Percentiles rank a stretch among this genome's conserved stretches.
phyloP scores from a whole-genome alignment of 1,140 invertebrate genomes.

The Drosophila bipectinata region DNA sequence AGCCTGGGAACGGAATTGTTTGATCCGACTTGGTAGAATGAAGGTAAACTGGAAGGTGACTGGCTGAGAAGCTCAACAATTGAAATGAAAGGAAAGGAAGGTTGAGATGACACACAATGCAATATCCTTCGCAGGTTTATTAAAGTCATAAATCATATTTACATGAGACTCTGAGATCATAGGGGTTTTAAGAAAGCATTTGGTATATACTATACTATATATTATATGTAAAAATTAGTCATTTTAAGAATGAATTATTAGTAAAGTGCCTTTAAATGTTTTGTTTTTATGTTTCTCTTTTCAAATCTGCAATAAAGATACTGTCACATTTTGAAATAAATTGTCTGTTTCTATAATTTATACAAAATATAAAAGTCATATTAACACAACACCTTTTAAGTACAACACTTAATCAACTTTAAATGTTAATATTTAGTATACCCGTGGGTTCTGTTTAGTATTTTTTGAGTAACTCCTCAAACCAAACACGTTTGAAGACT shows the following conservation, averaged over 20 bases:
- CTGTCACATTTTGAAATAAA: background rate
- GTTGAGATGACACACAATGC: conserved; percentile 17
- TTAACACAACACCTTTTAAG: background rate
- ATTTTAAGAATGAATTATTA: too few relatives aligned
- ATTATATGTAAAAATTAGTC: too few relatives aligned
- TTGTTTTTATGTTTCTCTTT: background rate
- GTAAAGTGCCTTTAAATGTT: background rate
- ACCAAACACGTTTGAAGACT: too few relatives aligned
- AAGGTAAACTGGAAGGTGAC: conserved; percentile 36
- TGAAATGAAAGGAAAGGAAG: conserved; percentile 25
- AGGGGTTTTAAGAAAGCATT: background rate
- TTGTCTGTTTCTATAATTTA: background rate
- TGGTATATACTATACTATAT: too few relatives aligned
- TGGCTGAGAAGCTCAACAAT: conserved; percentile 14
- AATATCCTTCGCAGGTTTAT: conserved; percentile 24
- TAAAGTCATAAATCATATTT: conserved; percentile 27
- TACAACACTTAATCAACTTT: too few relatives aligned
- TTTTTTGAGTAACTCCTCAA: too few relatives aligned
- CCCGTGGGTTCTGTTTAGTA: too few relatives aligned
- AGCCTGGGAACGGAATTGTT: conserved; percentile 29
- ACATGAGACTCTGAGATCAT: conserved; percentile 1
- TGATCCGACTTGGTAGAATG: conserved; percentile 29
- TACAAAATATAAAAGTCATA: background rate
- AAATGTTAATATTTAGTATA: too few relatives aligned
- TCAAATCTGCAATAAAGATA: background rate